Evolutionary conservation across 2,888 invertebrate species (phyloP), one percentile per base, ranked within the genome.

Genomic region (Stegana nigrithorax): DNA sequence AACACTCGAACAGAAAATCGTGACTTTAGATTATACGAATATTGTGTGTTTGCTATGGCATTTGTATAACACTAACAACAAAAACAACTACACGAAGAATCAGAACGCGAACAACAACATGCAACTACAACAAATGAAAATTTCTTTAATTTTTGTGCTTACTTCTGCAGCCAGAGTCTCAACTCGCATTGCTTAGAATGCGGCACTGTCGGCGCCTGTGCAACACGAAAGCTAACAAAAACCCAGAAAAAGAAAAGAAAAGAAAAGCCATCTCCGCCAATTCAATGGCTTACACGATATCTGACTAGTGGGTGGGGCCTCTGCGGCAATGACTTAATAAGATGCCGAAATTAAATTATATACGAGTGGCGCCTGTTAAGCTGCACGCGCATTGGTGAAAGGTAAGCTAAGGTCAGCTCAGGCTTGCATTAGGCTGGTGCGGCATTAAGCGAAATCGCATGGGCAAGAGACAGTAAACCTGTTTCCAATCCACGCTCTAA

Each of bases 11-110:
- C 55, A 59, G 63, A 44, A 63, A 63, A 63, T 63, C 63, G 63
- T 63, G 63, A 63, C 63, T 63, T n/a, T 21, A 59, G 63, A 63
- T 59, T 59, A 63, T 63, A 55, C 59, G 63, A 59, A 63, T 63
- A 63, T 60, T 59, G 59, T 56, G 45, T 47, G 45, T 55, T 51
- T 39, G 42, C 51, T 57, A 57, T 26, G 62, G 62, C 56, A 62
- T 62, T 62, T 57, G 57, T 42, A 57, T 27, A 39, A 50, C 47
- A 57, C 17, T 27, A 55, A 44, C 29, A 25, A 36, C 19, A 55
- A 55, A 5, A 50, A 27, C 14, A 27, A 26, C 42, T 2, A 6
- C 42, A 42, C 12, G 2, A 26, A 27, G 19, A 53, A 53, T 19
- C 29, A 32, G 19, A 32, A 19, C 29, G 32, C 29, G 23, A 51